Evolutionary conservation across 2,888 invertebrate genomes (phyloP).

Genomic region (Platycnemis pennipes): DNA sequence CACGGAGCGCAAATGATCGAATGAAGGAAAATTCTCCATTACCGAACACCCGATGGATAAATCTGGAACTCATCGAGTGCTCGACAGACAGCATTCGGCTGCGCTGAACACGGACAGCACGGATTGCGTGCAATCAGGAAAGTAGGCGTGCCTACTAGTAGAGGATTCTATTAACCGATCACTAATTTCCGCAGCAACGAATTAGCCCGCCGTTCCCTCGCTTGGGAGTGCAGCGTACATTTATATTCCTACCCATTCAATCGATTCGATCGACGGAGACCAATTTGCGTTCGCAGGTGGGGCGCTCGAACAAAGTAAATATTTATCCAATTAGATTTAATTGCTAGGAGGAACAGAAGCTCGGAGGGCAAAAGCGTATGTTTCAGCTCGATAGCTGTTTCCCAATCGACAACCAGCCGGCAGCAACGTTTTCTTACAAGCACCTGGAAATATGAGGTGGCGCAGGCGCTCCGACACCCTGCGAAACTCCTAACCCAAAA

Average conservation of each 20-base stretch:
- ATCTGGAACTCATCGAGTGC: no score
- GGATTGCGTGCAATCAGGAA: background rate
- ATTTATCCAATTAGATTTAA: constrained; percentile 36
- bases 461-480: background rate
- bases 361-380: background rate
- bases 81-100: no score
- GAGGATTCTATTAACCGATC: constrained; percentile 18
- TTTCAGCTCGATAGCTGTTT: background rate
- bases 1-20: no score
- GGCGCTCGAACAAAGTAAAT: background rate
- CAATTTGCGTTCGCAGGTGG: constrained; percentile 39
- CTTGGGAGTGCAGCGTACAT: background rate
- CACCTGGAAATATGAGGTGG: background rate
- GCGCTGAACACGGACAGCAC: background rate
- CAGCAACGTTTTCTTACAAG: background rate
- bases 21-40: no score
- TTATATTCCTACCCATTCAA: constrained; percentile 18
- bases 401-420: background rate
- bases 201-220: background rate
- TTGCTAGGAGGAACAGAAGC: background rate
- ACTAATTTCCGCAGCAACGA: background rate
- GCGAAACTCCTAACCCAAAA: background rate
- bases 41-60: no score
- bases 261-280: constrained; percentile 24
- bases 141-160: background rate